phyloP scores from a whole-genome alignment of 92 coral and sea anemone genomes.

The Bergia puertoricense region DNA sequence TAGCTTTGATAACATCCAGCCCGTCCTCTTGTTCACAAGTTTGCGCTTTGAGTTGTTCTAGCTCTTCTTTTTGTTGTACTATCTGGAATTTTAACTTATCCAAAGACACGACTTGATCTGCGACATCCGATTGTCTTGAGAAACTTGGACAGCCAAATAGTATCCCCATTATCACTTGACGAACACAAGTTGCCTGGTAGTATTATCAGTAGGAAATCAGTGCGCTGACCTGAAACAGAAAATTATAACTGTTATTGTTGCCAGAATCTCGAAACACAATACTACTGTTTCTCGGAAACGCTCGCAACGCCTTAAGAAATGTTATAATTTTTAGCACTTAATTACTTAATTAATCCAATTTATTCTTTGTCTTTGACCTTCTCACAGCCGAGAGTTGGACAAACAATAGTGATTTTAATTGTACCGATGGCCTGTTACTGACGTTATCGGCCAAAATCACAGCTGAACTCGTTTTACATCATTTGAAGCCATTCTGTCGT shows the following conservation, averaged over 20 bases:
- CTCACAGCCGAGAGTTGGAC: too few species aligned
- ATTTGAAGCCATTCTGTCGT: too few species aligned
- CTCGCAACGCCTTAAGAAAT: neutral
- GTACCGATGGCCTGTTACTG: too few species aligned
- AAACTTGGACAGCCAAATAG: neutral
- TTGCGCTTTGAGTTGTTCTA: conserved; percentile 30
- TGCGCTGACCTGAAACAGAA: neutral
- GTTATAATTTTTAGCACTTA: neutral
- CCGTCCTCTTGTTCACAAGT: neutral
- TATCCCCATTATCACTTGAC: neutral
- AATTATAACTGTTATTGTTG: neutral
- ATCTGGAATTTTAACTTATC: neutral
- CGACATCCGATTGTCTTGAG: neutral
- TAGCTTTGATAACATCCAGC: neutral
- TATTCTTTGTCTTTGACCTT: too few species aligned
- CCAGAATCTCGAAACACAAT: too few species aligned
- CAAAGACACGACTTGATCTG: neutral
- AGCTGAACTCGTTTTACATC: too few species aligned
- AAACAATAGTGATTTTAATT: too few species aligned
- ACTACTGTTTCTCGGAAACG: neutral
- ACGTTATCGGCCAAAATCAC: too few species aligned
- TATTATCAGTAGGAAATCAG: neutral
- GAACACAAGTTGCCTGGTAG: neutral
- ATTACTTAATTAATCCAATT: too few species aligned
- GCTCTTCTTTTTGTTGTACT: conserved; percentile 30